Base-by-base conservation (phyloP, 2,113 vertebrate species). In the Calyptomena viridis region DNA sequence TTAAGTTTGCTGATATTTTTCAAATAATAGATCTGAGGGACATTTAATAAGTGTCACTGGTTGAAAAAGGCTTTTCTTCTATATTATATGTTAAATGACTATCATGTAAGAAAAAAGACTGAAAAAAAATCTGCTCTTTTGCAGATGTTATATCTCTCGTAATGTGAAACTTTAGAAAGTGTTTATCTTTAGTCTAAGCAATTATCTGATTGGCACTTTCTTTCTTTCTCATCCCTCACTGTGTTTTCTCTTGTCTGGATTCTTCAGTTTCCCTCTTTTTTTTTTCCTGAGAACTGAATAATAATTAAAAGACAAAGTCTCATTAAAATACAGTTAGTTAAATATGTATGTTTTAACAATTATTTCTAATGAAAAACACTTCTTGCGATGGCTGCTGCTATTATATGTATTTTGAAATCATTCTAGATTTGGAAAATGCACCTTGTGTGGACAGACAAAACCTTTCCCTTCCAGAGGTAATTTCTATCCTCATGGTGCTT, bases 401-500 rank as follows among this genome's bases (percentile, higher is more conserved):
- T 92, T 94, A 87, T 21, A 42, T 11, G 15, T 52, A 33, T 78
- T 93, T 92, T 82, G 86, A 93, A 93, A 62, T 87, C 9, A 68
- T 86, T 64, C 40, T 90, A 46, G 90, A 86, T 87, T 53, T 90
- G 64, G 30, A 93, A 89, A 90, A 80, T 23, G 9, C 46, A 44
- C 93, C n/a, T 87, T 90, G 22, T 66, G 31, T 74, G 83, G 85
- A 89, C 85, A 91, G 82, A 94, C 46, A 89, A 83, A 95, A 76
- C 73, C 35, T 81, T 96, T 74, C 84, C 39, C 56, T 96, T 94
- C 55, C 49, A 75, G 76, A 93, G 53, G 83, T 95, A 93, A 92
- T 96, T 92, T 93, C 40, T 88, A 9, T 68, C 85, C 79, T 94
- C 83, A 84, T 21, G 22, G 64, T 80, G 94, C 93, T 91, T 95